phyloP scores from a whole-genome alignment of 2,888 invertebrate species.

The Tenodera sinensis region DNA sequence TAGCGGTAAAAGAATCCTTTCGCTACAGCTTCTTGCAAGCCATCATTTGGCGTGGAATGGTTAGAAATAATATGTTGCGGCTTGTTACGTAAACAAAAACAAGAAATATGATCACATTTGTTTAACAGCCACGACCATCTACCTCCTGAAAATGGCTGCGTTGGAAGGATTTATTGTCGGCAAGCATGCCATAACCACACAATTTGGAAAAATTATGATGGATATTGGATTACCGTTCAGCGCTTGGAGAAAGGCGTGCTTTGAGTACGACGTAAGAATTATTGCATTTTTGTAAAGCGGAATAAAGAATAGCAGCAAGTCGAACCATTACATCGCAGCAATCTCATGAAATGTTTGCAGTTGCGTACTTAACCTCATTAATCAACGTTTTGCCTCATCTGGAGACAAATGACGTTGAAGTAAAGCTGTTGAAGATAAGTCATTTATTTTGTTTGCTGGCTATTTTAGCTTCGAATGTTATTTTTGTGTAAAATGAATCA shows the following conservation, averaged over 20 bases:
- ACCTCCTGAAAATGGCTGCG: neutral
- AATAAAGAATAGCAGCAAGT: neutral
- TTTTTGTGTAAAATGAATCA: too few species aligned
- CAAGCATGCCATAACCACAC: neutral
- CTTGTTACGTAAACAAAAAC: neutral
- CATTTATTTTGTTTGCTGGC: too few species aligned
- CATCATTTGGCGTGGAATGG: neutral
- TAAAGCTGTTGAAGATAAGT: neutral
- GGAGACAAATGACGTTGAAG: neutral
- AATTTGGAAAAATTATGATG: neutral
- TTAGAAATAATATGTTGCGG: neutral
- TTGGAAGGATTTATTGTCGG: neutral
- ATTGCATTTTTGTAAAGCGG: neutral
- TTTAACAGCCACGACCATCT: neutral
- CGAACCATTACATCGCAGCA: neutral
- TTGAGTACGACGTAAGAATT: neutral
- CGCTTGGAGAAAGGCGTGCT: neutral
- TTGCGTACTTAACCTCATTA: neutral
- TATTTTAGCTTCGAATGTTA: too few species aligned
- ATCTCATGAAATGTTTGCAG: neutral
- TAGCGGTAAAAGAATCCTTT: neutral
- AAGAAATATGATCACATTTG: neutral
- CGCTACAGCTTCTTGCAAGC: neutral
- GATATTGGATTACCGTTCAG: neutral
- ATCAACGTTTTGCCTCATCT: neutral